Evolutionary conservation across 2,797 vertebrate species (phyloP), one percentile per base, ranked within the genome.

Genomic region (Chelidonichthys spinosus): DNA sequence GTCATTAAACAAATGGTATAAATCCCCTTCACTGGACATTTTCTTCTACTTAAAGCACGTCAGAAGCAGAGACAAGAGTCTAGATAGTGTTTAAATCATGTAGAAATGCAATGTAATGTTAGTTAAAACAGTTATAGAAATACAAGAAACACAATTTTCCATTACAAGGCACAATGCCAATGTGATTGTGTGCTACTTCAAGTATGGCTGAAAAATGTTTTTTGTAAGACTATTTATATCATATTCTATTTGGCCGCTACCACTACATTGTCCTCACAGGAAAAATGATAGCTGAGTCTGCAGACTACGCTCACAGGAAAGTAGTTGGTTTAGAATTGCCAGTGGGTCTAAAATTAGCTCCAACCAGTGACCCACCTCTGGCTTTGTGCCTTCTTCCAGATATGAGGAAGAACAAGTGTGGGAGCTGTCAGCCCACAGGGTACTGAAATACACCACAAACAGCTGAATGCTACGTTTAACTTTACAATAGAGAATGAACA

Each of bases 321-420:
- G 42, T 35, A 66, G 59, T 68, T 70, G 72, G 74, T 88, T 87
- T 90, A 73, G 74, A 82, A 75, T 81, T 82, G 81, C 79, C 60
- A 72, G 65, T 56, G 42, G 25, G 71, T 82, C 88, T 91, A 92
- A 93, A 92, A 87, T 84, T 90, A 91, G 80, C 78, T 65, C 7
- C 6, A 85, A 87, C 74, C 72, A 81, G 76, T 89, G 88, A 91
- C 89, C 88, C 71, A 84, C 82, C 90, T 86, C 73, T 83, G 78
- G 83, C 84, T 88, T 78, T 54, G 46, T 68, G 69, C 72, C 75
- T 89, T 85, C 76, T 85, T 85, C 72, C 69, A 84, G 66, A 88
- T 86, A 89, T 69, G 75, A 90, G 81, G 72, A 88, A 74, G 79
- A 87, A 82, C 72, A 70, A 87, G 83, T 79, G 87, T 90, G 81